phyloP scores from a whole-genome alignment of 1,140 invertebrate species.

The Drosophila auraria region DNA sequence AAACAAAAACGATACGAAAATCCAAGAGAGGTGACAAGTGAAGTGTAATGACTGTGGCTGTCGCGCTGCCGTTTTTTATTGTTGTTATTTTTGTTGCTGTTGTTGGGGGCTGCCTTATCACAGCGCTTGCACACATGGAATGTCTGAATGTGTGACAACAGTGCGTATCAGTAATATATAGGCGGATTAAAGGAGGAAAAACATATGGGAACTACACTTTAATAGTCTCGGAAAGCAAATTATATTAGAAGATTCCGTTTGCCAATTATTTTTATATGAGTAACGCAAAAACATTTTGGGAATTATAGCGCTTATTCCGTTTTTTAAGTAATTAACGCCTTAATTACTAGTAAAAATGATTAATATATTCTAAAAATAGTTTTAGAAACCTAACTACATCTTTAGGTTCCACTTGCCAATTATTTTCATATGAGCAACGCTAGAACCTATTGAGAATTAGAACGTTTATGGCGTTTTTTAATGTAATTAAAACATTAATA shows the following conservation, averaged over 20 bases:
- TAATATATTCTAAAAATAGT: no score
- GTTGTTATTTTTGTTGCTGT: slow-evolving; percentile 11
- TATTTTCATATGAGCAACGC: background rate
- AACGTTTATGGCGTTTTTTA: background rate
- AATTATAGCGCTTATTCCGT: no score
- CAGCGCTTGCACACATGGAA: slow-evolving; percentile 20
- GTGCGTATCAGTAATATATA: slow-evolving; percentile 28
- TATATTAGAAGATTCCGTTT: no score
- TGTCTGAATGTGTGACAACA: slow-evolving; percentile 7
- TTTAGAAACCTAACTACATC: no score
- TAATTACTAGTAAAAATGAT: no score
- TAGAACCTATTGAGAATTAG: background rate
- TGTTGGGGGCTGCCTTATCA: slow-evolving; percentile 55
- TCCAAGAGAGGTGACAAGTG: slow-evolving; percentile 47
- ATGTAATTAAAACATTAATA: no score
- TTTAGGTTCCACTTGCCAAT: background rate
- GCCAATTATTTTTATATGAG: no score
- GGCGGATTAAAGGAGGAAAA: background rate
- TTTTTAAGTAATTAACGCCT: background rate
- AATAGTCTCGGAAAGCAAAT: background rate
- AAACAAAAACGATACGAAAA: slow-evolving; percentile 23
- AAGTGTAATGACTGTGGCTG: slow-evolving; percentile 52
- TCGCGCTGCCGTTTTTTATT: background rate
- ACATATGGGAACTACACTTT: background rate
- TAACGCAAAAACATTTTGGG: no score